Base-by-base conservation (phyloP, 2,888 invertebrate genomes). In the Rhagonycha fulva region DNA sequence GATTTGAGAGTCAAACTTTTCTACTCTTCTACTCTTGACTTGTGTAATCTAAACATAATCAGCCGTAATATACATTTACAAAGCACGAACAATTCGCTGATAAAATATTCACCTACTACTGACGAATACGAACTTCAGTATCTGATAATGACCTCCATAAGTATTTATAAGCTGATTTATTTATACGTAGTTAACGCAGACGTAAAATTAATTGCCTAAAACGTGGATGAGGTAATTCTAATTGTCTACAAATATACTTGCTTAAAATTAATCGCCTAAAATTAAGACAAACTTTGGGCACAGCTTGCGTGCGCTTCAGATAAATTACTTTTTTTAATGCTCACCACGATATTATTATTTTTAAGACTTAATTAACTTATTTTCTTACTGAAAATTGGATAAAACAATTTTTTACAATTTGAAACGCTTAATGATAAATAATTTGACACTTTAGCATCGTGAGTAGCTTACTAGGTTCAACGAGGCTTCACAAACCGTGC, bases 1-100 rank as follows among this genome's bases (percentile, higher is more conserved):
- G 81, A 81, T 81, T 79, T 80, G 80, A 80, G 81, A 78, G 78
- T 80, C 80, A 79, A 82, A 81, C 78, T 79, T 78, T 81, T 82
- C 81, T 81, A 78, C 80, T 75, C n/a, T 66, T 73, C 74, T 76
- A 72, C 79, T 81, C 80, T 80, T 78, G 81, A 79, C 79, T 81
- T 77, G 78, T 79, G 82, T 81, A 83, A 83, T 83, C 82, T 82
- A 83, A 83, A 83, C 82, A 83, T 83, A 83, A 83, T 83, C 83
- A 82, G 81, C 78, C 81, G 81, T 82, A 82, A 82, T 81, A 81
- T 82, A 82, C 82, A 80, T 83, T 82, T 82, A 82, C 81, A 81
- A 82, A 81, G 77, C 82, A 83, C 82, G 81, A 83, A 82, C 82
- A 78, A 76, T 76, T 78, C 77, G 76, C 76, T 77, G 80, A 80